These are phyloP conservation scores for Dryobotodes eremita DNA, from an alignment of 2,888 invertebrate species.

Conservation along the genomic window DNA sequence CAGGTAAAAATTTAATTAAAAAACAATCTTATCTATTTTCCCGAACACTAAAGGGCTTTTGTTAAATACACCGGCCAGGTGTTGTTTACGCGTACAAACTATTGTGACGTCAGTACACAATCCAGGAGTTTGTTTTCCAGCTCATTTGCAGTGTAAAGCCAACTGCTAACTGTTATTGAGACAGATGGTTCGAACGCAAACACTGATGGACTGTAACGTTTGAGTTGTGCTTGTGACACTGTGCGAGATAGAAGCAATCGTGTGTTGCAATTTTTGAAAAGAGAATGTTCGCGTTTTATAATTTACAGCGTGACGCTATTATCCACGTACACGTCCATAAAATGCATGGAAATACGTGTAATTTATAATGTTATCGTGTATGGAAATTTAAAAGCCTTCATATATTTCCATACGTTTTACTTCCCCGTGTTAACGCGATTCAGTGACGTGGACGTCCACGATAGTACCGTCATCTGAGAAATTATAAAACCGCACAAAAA, in stretches of 20 bases:
- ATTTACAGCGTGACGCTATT: neutral
- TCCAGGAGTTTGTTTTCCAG: constrained; percentile 66
- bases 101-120: constrained; percentile 61
- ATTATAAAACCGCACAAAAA: no score
- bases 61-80: constrained; percentile 41
- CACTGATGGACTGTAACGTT: constrained; percentile 61
- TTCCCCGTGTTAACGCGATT: no score
- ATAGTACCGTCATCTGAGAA: no score
- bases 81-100: constrained; percentile 50
- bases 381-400: no score
- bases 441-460: no score
- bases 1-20: constrained; percentile 9
- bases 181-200: constrained; percentile 72
- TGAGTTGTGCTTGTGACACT: constrained; percentile 40
- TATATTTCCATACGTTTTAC: no score
- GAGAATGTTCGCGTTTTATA: neutral
- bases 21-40: constrained; percentile 21
- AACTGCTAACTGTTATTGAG: constrained; percentile 66
- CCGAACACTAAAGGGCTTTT: constrained; percentile 22
- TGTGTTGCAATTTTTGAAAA: constrained; percentile 2
- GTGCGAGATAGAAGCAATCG: constrained; percentile 31
- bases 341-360: no score
- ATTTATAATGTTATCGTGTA: no score
- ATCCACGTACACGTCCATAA: no score
- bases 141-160: constrained; percentile 65